These are phyloP conservation scores for Tragopan temminckii DNA, from an alignment of 2,797 vertebrate genomes.

Conservation along the genomic window DNA sequence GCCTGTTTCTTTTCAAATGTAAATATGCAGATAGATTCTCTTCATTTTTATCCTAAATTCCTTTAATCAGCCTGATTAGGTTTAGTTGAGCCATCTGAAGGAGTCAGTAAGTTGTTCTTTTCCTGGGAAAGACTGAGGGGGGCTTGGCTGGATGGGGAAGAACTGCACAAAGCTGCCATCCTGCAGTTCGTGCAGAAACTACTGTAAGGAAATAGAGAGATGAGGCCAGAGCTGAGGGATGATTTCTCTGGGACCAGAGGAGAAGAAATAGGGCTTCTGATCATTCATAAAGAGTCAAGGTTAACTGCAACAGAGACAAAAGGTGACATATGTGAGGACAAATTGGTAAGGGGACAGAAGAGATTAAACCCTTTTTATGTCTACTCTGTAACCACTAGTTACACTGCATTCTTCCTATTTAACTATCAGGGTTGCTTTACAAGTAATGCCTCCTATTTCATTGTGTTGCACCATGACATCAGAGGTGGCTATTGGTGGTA, in stretches of 20 bases:
- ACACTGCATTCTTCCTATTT: background rate
- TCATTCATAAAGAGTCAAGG: rapidly evolving
- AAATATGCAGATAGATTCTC: background rate
- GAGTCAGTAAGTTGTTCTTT: background rate
- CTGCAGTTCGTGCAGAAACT: rapidly evolving
- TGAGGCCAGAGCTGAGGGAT: background rate
- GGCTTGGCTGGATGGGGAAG: background rate
- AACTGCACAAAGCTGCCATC: background rate
- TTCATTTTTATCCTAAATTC: background rate
- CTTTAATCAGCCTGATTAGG: background rate
- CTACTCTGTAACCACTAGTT: background rate
- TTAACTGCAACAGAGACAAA: background rate
- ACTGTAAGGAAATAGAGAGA: background rate
- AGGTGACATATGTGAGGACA: background rate
- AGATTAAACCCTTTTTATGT: background rate
- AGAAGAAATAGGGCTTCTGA: background rate
- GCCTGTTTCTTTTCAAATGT: background rate
- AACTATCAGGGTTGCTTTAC: background rate
- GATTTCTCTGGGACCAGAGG: background rate
- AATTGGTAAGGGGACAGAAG: background rate
- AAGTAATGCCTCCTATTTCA: too few species aligned
- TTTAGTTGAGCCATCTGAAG: background rate
- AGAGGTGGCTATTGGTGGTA: too few species aligned
- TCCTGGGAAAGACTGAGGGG: background rate
- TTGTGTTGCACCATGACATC: too few species aligned